Percentiles rank a stretch among this genome's conserved stretches.
These are phyloP conservation scores for Craniophora ligustri DNA, from an alignment of 2,888 invertebrate species.

Conservation along the genomic window DNA sequence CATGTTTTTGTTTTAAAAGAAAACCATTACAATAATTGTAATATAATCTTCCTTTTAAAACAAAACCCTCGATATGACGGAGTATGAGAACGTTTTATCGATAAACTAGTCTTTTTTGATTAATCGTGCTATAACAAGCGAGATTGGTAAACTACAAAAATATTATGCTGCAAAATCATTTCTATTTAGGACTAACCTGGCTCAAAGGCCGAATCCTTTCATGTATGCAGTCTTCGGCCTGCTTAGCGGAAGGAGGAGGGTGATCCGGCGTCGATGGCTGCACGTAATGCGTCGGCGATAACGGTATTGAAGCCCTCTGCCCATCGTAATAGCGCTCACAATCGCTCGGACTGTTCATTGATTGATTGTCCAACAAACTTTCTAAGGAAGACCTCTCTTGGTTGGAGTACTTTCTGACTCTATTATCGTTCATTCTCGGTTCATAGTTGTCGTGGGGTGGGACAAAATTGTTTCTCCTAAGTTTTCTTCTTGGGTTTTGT, in stretches of 20 bases:
- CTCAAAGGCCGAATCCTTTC: slow-evolving; percentile 96
- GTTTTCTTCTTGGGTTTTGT: slow-evolving; percentile 92
- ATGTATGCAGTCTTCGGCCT: slow-evolving; percentile 96
- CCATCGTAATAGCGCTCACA: slow-evolving; percentile 81
- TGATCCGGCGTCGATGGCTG: slow-evolving; percentile 98
- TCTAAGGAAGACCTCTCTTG: slow-evolving; percentile 89
- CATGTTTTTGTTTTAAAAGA: slow-evolving; percentile 11
- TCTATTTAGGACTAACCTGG: slow-evolving; percentile 92
- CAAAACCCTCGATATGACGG: background rate
- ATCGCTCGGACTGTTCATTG: slow-evolving; percentile 85
- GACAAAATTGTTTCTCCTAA: slow-evolving; percentile 89
- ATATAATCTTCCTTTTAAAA: slow-evolving; percentile 9
- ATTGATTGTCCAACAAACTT: slow-evolving; percentile 89
- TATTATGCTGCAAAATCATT: slow-evolving; percentile 32
- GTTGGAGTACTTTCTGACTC: slow-evolving; percentile 84
- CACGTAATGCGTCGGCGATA: slow-evolving; percentile 96
- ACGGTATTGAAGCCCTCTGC: slow-evolving; percentile 88
- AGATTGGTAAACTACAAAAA: slow-evolving; percentile 16
- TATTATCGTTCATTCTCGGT: slow-evolving; percentile 78
- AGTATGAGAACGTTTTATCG: too few species aligned
- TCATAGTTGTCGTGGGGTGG: slow-evolving; percentile 90
- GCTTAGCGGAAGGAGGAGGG: slow-evolving; percentile 96
- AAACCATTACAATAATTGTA: too few species aligned
- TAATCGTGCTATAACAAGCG: slow-evolving; percentile 25
- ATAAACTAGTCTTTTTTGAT: too few species aligned